Conservation (phyloP, 1,140 invertebrate species). For the Ips nitidus region DNA sequence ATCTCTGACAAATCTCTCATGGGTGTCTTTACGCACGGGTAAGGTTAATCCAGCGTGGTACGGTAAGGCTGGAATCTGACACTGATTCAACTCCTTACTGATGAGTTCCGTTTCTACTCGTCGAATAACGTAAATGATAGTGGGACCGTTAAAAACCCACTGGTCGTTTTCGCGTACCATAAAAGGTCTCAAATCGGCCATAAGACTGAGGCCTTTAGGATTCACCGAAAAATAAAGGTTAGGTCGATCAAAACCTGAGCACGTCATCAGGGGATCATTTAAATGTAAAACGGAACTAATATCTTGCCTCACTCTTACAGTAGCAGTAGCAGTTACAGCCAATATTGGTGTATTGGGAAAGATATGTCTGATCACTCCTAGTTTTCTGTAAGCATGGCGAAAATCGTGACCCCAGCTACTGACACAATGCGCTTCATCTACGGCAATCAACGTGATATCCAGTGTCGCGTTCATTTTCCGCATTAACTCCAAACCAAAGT, state of each 20-base stretch:
- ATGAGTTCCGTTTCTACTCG: constrained; percentile 67
- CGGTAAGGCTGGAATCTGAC: constrained; percentile 54
- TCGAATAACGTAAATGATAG: constrained; percentile 78
- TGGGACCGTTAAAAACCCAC: constrained; percentile 53
- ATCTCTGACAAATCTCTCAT: constrained; percentile 67
- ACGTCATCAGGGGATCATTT: constrained; percentile 57
- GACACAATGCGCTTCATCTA: constrained; percentile 74
- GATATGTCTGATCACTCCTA: constrained; percentile 57
- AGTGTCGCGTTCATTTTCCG: constrained; percentile 49
- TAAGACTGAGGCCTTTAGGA: constrained; percentile 46
- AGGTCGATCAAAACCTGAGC: constrained; percentile 69
- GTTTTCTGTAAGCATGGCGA: constrained; percentile 63
- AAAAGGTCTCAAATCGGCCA: constrained; percentile 43
- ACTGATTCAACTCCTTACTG: constrained; percentile 35
- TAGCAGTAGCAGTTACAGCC: constrained; percentile 77
- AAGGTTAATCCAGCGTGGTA: constrained; percentile 64
- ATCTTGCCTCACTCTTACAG: constrained; percentile 62
- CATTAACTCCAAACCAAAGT: constrained; percentile 50
- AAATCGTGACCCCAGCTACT: constrained; percentile 89
- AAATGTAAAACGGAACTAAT: constrained; percentile 58
- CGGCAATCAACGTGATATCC: constrained; percentile 66
- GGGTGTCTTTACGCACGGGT: constrained; percentile 56
- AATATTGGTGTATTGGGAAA: constrained; percentile 68
- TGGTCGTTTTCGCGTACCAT: constrained; percentile 57
- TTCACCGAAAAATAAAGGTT: constrained; percentile 70